Conservation (phyloP, 2,797 vertebrate genomes). For the Catamblyrhynchus diadema region DNA sequence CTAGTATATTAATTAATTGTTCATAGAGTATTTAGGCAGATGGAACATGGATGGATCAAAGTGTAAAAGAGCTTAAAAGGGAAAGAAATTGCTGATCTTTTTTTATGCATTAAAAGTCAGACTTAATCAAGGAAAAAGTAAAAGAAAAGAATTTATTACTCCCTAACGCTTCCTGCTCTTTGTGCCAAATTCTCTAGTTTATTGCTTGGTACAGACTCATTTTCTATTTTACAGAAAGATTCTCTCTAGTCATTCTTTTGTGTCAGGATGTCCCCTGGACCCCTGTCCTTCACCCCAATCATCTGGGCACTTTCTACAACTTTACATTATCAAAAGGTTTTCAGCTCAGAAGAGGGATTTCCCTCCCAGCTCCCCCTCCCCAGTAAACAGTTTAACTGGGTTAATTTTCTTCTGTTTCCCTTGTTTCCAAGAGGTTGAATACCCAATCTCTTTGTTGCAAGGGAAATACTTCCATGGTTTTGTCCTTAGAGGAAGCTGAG, state of each 20-base stretch:
- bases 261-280: neutral
- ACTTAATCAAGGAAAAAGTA: neutral
- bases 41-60: neutral
- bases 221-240: neutral
- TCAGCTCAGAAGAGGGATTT: neutral
- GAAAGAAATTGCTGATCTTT: neutral
- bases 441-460: neutral
- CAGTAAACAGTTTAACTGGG: neutral
- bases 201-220: neutral
- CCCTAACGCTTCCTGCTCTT: neutral
- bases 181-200: neutral
- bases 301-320: neutral
- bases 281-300: neutral
- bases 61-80: neutral
- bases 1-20: neutral
- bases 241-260: neutral
- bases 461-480: neutral
- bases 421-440: neutral
- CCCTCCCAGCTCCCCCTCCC: neutral
- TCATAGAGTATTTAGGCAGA: neutral
- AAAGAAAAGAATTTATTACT: neutral
- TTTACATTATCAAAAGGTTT: neutral
- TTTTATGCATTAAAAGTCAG: neutral
- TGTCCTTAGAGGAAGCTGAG: neutral
- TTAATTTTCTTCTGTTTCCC: neutral